Evolutionary conservation across 2,113 vertebrate species (phyloP), one percentile per base, ranked within the genome.

Genomic region (Lipophrys pholis): DNA sequence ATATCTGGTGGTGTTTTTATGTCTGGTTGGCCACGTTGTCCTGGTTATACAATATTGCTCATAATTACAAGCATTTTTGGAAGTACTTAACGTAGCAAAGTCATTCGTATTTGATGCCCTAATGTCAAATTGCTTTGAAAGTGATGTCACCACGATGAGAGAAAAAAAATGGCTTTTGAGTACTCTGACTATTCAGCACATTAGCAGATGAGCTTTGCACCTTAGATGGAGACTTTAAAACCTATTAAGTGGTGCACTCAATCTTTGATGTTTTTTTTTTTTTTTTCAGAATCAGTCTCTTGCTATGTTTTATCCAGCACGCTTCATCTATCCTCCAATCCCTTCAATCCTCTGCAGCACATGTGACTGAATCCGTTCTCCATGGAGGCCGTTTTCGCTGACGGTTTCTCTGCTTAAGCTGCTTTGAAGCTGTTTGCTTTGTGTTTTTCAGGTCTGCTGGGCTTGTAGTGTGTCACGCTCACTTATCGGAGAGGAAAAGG

Each of bases 381-480:
- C 40, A 42, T 38, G 56, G 79, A 45, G 45, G 53, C 59, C 75
- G 81, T 85, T 30, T 82, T 79, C 80, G 82, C 80, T 78, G 86
- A 80, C 67, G 52, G 12, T 78, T 51, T 56, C 35, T 48, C 56
- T 43, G 35, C 61, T 54, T 8, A 12, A 54, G 52, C 75, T 76
- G 54, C 59, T 78, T 77, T 79, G 61, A 78, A 80, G 54, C 62
- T 7, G 48, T 80, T 60, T 45, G 63, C 73, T 77, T 83, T 70
- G 59, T 85, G 64, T 62, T 75, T 77, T 83, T 67, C 61, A 57
- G 78, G 67, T 87, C 82, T 69, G 85, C 85, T 87, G 81, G 80
- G 83, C 80, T 76, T 70, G 53, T 74, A 43, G 41, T 73, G 78
- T 88, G 83, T 81, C 84, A 81, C 2, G 45, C 51, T 83, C 46